Evolutionary conservation across 2,113 vertebrate genomes (phyloP), one percentile per base, ranked within the genome.

Genomic region (Tetrao urogallus): DNA sequence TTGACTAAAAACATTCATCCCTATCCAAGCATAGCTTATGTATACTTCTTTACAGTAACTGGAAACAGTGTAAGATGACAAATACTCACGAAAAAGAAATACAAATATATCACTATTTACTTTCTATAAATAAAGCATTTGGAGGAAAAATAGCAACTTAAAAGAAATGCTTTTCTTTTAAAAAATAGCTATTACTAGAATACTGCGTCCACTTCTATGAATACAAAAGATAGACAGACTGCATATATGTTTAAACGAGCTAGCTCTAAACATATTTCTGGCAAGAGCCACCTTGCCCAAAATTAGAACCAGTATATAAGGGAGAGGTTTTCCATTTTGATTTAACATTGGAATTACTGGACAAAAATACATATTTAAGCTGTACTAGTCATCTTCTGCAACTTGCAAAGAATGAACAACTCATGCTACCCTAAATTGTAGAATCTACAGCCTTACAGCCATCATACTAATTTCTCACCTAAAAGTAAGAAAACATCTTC

Each of bases 201-300:
- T 92, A 90, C 40, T 86, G 45, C 50, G 48, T 65, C 54, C 36
- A 36, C 45, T 92, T 89, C 13, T n/a, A 82, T 27, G n/a, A 67
- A 83, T 92, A 48, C 36, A 54, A 54, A 90, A 77, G 61, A 84
- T 38, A 32, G 18, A 48, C 17, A 30, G 13, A 74, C 13, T 54
- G 64, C 63, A 79, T 88, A 45, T 8, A 92, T 73, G 54, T 86
- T 79, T 90, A 70, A 93, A 92, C 64, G 86, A 66, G 7, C 61
- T 57, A 65, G 32, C 56, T 82, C 52, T 82, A 85, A 89, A 89
- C 63, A 75, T n/a, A 78, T 34, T 92, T 86, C 77, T 65, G 50
- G 32, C 45, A 86, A 66, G 24, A 93, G 30, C 18, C 64, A 77
- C 86, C 75, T 70, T 75, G 36, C 57, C 43, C 38, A 66, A 66